Evolutionary conservation across 2,888 invertebrate genomes (phyloP).

Genomic region (Stegana nigrithorax): DNA sequence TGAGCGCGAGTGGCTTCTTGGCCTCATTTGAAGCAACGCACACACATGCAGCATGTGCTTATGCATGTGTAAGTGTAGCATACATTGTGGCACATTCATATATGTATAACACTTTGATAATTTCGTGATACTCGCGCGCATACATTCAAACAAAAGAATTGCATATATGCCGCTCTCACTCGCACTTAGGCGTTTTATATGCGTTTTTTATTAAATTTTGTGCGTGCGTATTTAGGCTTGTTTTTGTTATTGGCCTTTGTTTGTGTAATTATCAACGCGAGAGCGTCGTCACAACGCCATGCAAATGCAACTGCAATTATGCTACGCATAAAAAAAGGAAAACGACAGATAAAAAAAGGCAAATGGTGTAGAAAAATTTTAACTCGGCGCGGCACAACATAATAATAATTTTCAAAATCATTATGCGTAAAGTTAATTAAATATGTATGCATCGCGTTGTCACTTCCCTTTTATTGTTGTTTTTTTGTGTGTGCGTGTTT

Average conservation of each 20-base stretch:
- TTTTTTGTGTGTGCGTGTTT: not conserved
- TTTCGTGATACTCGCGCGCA: not conserved
- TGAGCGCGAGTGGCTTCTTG: not conserved
- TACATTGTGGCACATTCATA: not conserved
- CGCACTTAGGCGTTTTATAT: no score
- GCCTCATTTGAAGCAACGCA: constrained; percentile 1
- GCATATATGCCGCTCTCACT: no score
- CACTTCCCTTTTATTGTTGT: constrained; percentile 13
- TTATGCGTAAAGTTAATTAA: constrained; percentile 20
- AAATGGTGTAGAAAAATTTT: not conserved
- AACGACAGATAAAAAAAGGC: not conserved
- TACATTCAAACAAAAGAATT: not conserved
- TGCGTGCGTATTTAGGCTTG: not conserved
- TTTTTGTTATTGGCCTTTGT: not conserved
- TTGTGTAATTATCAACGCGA: no score
- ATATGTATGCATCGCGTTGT: constrained; percentile 12
- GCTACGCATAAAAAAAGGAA: not conserved
- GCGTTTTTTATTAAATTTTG: not conserved
- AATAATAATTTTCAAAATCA: constrained; percentile 15
- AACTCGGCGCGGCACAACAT: not conserved
- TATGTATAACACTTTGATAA: not conserved
- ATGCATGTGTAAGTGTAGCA: no score
- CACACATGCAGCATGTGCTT: no score
- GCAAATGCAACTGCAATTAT: constrained; percentile 6
- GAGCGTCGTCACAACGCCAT: no score